Conservation (phyloP, 2,888 invertebrate genomes). For the Endotricha flammealis region DNA sequence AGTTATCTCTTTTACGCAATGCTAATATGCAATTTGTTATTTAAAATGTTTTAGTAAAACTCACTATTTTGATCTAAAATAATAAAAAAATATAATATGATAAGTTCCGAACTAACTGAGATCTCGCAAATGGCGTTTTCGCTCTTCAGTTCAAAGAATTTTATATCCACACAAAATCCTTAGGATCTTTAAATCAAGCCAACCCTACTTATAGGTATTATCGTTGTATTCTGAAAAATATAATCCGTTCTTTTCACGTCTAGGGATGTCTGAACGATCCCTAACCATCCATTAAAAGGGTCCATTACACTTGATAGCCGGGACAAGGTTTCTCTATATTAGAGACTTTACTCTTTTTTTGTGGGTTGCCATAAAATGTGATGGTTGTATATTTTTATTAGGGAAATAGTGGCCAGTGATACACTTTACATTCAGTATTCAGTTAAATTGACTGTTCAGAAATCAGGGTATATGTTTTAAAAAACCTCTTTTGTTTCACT, state of each 20-base stretch:
- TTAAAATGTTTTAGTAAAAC: too few relatives aligned
- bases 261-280: slow-evolving; percentile 14
- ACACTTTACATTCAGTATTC: too few relatives aligned
- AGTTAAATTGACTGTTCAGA: too few relatives aligned
- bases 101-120: too few relatives aligned
- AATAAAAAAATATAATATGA: too few relatives aligned
- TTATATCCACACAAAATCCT: neutral
- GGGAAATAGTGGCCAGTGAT: slow-evolving; percentile 10
- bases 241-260: slow-evolving; percentile 15
- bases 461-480: too few relatives aligned
- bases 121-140: too few relatives aligned
- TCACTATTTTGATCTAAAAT: too few relatives aligned
- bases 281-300: slow-evolving; percentile 23
- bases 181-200: slow-evolving; percentile 2
- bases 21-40: too few relatives aligned
- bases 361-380: slow-evolving; percentile 19
- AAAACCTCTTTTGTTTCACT: too few relatives aligned
- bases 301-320: slow-evolving; percentile 22
- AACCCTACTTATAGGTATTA: slow-evolving; percentile 12
- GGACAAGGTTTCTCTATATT: slow-evolving; percentile 17
- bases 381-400: slow-evolving; percentile 22
- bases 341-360: slow-evolving; percentile 22
- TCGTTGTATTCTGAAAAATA: slow-evolving; percentile 12
- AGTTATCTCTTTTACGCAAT: too few relatives aligned
- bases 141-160: neutral